Base-by-base conservation (phyloP, 2,797 vertebrate species). In the Sphenopsis melanotis region DNA sequence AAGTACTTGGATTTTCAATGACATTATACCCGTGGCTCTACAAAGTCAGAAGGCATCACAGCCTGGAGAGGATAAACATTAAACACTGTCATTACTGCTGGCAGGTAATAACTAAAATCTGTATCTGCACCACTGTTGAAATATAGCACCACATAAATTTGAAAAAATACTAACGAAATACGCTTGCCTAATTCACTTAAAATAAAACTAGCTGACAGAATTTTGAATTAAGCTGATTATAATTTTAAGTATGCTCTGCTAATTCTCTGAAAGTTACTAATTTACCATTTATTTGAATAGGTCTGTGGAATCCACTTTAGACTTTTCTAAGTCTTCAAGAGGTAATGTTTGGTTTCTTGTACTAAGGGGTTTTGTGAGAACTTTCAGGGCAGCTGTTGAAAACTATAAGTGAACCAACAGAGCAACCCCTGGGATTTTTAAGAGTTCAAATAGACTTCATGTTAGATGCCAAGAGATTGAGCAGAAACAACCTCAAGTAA, bases 1-100 rank as follows among this genome's bases (percentile, higher is more conserved):
- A 94, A 95, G 81, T 89, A 91, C 88, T 90, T 81, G 83, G 66
- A 93, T 95, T 95, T 90, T 91, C 93, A 91, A 78, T 79, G 92
- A 84, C 80, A 92, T 96, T 94, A 85, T 82, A 76, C 29, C 77
- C 59, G 10, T 69, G 71, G 70, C 34, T 94, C 49, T 66, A 34
- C 55, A 59, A 84, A 95, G 90, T 93, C 88, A 95, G 77, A 92
- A 95, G 41, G 37, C 79, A 92, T 83, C 95, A 91, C 46, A 81
- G 78, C 52, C 84, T 47, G 16, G 46, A 89, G 81, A 93, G 52
- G 53, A 68, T 95, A 92, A 96, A 87, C 66, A 80, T 83, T 92
- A 92, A 89, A 39, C 61, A 61, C 44, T 93, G 63, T 92, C 83
- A 94, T 92, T 92, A 77, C 44, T 57, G 36, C 42, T 66, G 68